Conservation (phyloP, 1,140 invertebrate genomes). For the Achroia grisella region DNA sequence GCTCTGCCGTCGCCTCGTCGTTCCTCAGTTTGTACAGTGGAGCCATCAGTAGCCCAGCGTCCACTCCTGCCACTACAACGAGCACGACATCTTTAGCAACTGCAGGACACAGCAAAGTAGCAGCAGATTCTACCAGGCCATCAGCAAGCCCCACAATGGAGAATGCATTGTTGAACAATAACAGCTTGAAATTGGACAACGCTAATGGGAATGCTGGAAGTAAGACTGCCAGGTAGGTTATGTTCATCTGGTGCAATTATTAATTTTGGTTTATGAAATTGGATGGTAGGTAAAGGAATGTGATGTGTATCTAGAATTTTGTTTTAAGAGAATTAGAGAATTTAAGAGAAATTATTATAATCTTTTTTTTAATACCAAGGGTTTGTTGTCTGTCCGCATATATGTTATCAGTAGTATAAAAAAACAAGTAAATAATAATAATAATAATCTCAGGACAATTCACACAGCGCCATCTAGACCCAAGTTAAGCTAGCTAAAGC, state of each 20-base stretch:
- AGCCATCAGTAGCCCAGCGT: constrained; percentile 39
- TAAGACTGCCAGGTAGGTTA: constrained; percentile 63
- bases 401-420: no score
- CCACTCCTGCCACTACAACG: constrained; percentile 27
- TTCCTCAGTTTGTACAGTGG: constrained; percentile 66
- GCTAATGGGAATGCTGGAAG: constrained; percentile 64
- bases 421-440: no score
- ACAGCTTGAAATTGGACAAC: constrained; percentile 54
- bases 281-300: no score
- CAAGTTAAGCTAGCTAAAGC: no score
- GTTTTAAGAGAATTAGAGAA: no score
- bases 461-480: no score
- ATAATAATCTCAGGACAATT: no score
- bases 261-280: no score
- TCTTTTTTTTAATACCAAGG: no score
- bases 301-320: no score
- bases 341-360: no score
- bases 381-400: no score
- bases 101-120: constrained; percentile 44
- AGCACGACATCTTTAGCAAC: constrained; percentile 25
- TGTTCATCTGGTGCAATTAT: background rate
- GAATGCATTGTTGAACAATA: constrained; percentile 51
- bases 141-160: constrained; percentile 51
- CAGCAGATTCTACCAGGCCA: constrained; percentile 48
- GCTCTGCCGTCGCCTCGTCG: constrained; percentile 51